These are phyloP conservation scores for Beaufortia kweichowensis DNA, from an alignment of 2,113 vertebrate species.

Conservation along the genomic window DNA sequence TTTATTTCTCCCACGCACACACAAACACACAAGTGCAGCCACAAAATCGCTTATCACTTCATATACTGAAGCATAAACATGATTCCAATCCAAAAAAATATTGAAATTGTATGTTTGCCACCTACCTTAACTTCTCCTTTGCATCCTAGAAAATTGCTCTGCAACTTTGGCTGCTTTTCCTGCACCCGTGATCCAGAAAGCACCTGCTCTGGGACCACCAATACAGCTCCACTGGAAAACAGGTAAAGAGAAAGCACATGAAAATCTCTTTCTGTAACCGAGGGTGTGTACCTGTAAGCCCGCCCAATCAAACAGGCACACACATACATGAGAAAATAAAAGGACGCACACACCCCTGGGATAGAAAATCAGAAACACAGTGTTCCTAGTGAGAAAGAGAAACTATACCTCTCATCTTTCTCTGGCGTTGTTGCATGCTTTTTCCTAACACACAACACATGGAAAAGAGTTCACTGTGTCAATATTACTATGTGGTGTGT, in stretches of 20 bases:
- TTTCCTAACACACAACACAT: conserved; percentile 17
- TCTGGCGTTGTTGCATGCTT: conserved; percentile 7
- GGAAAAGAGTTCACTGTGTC: conserved; percentile 5
- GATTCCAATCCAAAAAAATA: background rate
- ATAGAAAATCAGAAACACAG: conserved; percentile 50
- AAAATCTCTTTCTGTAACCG: conserved; percentile 30
- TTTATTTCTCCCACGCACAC: background rate
- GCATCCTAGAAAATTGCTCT: background rate
- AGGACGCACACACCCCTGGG: conserved; percentile 54
- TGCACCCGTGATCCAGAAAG: background rate
- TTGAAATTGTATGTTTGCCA: background rate
- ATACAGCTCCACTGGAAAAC: conserved; percentile 35
- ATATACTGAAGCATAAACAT: background rate
- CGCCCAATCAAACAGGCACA: conserved; percentile 28
- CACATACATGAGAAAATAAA: conserved; percentile 40
- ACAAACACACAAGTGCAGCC: background rate
- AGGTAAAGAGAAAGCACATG: conserved; percentile 43
- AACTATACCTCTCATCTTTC: conserved; percentile 38
- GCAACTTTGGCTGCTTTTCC: background rate
- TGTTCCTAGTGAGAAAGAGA: conserved; percentile 26
- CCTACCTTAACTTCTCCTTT: background rate
- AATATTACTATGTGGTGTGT: conserved; percentile 2
- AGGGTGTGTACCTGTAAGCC: conserved; percentile 43
- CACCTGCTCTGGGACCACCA: conserved; percentile 43
- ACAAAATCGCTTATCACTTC: background rate